Conservation (phyloP, 1,140 invertebrate species). For the Solen grandis region DNA sequence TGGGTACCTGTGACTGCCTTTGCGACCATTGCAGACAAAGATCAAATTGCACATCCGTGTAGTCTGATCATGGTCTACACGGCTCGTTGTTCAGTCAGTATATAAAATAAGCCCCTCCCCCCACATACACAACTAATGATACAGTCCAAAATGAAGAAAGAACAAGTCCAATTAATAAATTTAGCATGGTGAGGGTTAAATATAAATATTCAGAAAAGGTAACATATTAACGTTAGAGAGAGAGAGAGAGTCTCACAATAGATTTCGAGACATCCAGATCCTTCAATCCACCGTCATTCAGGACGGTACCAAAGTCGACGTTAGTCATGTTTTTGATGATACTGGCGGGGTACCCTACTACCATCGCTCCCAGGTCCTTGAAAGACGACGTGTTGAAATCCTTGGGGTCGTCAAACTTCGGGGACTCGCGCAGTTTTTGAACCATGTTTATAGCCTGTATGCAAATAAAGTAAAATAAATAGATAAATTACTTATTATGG, state of each 20-base stretch:
- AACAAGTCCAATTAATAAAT: too few species aligned
- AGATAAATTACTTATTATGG: neutral
- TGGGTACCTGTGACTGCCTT: too few species aligned
- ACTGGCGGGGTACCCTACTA: neutral
- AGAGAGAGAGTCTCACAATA: too few species aligned
- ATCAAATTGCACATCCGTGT: too few species aligned
- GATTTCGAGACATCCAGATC: neutral
- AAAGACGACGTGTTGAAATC: slow-evolving; percentile 13
- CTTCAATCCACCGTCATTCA: neutral
- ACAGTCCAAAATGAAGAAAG: too few species aligned
- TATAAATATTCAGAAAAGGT: too few species aligned
- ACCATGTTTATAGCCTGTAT: neutral
- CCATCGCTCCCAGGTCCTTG: slow-evolving; percentile 1
- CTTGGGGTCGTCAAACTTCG: slow-evolving; percentile 3
- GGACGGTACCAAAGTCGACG: slow-evolving; percentile 17
- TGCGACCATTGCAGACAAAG: too few species aligned
- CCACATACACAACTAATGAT: too few species aligned
- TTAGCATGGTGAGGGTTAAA: too few species aligned
- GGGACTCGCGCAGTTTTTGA: neutral
- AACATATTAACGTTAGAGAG: too few species aligned
- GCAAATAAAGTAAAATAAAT: too few species aligned
- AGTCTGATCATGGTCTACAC: too few species aligned
- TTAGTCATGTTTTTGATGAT: slow-evolving; percentile 6
- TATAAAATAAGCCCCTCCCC: slow-evolving; percentile 1
- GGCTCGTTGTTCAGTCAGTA: neutral